phyloP scores from a whole-genome alignment of 2,113 vertebrate genomes.

The Plecotus auritus region DNA sequence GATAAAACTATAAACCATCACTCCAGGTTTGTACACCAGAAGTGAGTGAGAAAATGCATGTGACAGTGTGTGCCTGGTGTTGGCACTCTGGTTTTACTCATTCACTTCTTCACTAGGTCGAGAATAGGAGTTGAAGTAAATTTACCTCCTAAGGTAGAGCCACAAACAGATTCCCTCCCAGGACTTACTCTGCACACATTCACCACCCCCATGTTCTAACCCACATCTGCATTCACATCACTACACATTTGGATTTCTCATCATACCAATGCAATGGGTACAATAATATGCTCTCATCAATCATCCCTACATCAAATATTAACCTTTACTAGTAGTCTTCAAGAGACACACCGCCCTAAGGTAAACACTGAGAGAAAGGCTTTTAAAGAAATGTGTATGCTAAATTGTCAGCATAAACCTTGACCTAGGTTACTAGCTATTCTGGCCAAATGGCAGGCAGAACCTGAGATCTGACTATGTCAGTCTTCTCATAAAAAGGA shows the following conservation, averaged over 20 bases:
- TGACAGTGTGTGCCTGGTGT: not conserved
- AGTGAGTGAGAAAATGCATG: not conserved
- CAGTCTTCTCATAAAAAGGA: slow-evolving; percentile 69
- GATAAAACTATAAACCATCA: not conserved
- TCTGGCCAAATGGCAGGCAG: slow-evolving; percentile 46
- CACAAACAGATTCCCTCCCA: not conserved
- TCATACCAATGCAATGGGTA: not conserved
- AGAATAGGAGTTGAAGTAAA: not conserved
- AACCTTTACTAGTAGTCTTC: not conserved
- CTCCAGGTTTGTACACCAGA: not conserved
- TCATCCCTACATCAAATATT: not conserved
- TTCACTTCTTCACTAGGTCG: not conserved
- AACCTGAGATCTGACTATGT: slow-evolving; percentile 61
- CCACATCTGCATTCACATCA: rapidly evolving
- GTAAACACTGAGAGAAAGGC: not conserved
- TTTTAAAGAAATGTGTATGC: not conserved
- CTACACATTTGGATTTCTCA: not conserved
- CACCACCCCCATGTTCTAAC: rapidly evolving
- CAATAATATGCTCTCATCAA: not conserved
- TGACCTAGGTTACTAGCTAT: not conserved
- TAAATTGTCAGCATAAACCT: slow-evolving; percentile 8
- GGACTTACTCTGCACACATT: not conserved
- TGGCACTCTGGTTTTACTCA: not conserved
- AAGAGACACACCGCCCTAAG: not conserved
- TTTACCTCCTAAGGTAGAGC: not conserved